Conservation (phyloP, 2,888 invertebrate species). For the Drepana falcataria region DNA sequence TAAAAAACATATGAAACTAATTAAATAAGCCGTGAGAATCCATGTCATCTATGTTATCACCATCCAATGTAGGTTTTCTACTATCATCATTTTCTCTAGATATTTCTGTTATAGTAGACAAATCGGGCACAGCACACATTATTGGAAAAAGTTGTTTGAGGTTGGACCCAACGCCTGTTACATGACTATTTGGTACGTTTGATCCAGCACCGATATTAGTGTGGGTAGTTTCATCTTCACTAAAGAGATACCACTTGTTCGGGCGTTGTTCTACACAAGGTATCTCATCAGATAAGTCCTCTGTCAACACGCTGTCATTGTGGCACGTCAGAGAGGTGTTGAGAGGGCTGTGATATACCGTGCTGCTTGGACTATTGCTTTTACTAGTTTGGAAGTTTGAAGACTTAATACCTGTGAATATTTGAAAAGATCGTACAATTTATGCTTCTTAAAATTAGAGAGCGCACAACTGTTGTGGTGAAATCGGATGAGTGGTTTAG, state of each 20-base stretch:
- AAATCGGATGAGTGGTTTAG: no score
- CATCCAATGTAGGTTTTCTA: constrained; percentile 26
- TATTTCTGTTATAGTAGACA: constrained; percentile 63
- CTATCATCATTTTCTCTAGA: constrained; percentile 49
- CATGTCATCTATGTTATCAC: constrained; percentile 25
- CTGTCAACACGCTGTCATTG: constrained; percentile 53
- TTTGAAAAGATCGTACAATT: no score
- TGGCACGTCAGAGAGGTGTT: constrained; percentile 11
- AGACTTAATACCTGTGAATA: not conserved
- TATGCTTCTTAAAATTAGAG: no score
- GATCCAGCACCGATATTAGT: constrained; percentile 21
- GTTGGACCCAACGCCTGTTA: constrained; percentile 34
- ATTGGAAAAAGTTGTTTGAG: constrained; percentile 58
- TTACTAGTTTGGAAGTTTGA: constrained; percentile 3
- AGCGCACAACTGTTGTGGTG: no score
- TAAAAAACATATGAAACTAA: not conserved
- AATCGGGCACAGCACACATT: constrained; percentile 55
- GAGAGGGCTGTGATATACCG: constrained; percentile 26
- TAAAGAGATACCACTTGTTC: constrained; percentile 55
- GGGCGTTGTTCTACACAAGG: constrained; percentile 1
- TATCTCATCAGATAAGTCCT: constrained; percentile 51
- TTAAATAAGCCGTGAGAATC: constrained; percentile 24
- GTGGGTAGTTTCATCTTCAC: constrained; percentile 55
- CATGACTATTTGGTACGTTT: constrained; percentile 11
- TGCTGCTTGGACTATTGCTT: constrained; percentile 17